Conservation (phyloP, 2,113 vertebrate species). For the Ammodytes marinus region DNA sequence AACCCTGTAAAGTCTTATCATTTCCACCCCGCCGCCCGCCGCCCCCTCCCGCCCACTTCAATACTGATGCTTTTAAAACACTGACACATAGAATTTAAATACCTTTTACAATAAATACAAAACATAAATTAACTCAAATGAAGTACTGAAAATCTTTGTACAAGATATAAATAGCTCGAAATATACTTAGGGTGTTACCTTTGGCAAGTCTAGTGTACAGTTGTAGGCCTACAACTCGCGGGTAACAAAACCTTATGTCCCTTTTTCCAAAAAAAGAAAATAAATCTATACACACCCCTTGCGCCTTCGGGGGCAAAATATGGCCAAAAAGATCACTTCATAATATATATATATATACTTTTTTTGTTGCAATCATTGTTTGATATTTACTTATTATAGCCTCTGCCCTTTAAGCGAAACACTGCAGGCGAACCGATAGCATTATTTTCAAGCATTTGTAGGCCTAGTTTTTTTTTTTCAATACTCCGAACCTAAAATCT, state of each 20-base stretch:
- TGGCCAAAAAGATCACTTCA: constrained; percentile 58
- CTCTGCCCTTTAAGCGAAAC: constrained; percentile 29
- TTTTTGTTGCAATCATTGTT: constrained; percentile 42
- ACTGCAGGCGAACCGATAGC: too few species aligned
- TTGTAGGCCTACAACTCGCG: constrained; percentile 67
- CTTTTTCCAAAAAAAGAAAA: constrained; percentile 69
- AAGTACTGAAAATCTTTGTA: constrained; percentile 75
- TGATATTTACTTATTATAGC: constrained; percentile 61
- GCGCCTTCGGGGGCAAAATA: constrained; percentile 55
- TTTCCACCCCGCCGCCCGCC: neutral
- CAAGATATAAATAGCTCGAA: constrained; percentile 82
- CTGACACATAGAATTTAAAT: constrained; percentile 82
- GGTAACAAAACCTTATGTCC: constrained; percentile 78
- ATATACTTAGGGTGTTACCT: constrained; percentile 79
- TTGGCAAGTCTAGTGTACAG: constrained; percentile 82
- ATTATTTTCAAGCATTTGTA: too few species aligned
- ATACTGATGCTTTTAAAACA: constrained; percentile 66
- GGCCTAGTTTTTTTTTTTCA: too few species aligned
- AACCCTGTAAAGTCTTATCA: constrained; percentile 38
- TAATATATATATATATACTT: constrained; percentile 9
- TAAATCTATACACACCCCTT: constrained; percentile 36
- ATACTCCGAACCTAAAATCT: too few species aligned
- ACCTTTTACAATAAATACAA: constrained; percentile 86
- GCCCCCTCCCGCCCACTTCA: constrained; percentile 9
- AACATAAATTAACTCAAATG: constrained; percentile 80